Evolutionary conservation across 2,113 vertebrate species (phyloP), one percentile per base, ranked within the genome.

Genomic region (Aplodontia rufa): DNA sequence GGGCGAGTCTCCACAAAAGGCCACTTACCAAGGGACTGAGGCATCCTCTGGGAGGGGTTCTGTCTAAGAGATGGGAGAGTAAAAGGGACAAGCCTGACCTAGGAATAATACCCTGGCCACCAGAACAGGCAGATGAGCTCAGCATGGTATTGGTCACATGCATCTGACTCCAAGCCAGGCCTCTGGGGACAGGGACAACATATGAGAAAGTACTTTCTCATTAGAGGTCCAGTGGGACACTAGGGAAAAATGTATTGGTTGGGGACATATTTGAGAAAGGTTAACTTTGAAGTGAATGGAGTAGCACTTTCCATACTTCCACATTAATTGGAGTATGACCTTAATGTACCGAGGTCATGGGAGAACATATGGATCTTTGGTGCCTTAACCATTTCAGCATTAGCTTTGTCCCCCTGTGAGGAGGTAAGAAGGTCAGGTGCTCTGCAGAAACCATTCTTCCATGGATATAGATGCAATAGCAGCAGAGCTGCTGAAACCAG

Each of bases 331-430:
- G 19, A 83, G 3, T n/a, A 26, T 42, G 62, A 53, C 19, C 40
- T 87, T 51, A 53, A 55, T 1, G 2, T 26, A 26, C 45, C 40
- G 22, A 22, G 9, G 22, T 62, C 78, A 85, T 40, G 2, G 3
- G 35, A 80, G 51, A 91, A 37, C 53, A 55, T 20, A 30, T 0
- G 12, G 16, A 24, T 7, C 12, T 47, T 58, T 30, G 20, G 22
- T 0, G 0, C 22, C 64, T 58, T 30, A 17, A 42, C 22, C 14
- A 49, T 7, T 3, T 51, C 53, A 74, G 28, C 83, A 32, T 26
- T 12, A 22, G 45, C 37, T 60, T 19, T 87, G 49, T 45, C 22
- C 3, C 11, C 5, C 8, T 0, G 6, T 22, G 20, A 94, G 66
- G 28, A 40, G 17, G 22, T 3, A 6, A n/a, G 30, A 12, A 10